A percentile compares a stretch with the other conserved stretches of the same genome.
Evolutionary conservation across 2,797 vertebrate species (phyloP).

Genomic region (Neomorphus geoffroyi): DNA sequence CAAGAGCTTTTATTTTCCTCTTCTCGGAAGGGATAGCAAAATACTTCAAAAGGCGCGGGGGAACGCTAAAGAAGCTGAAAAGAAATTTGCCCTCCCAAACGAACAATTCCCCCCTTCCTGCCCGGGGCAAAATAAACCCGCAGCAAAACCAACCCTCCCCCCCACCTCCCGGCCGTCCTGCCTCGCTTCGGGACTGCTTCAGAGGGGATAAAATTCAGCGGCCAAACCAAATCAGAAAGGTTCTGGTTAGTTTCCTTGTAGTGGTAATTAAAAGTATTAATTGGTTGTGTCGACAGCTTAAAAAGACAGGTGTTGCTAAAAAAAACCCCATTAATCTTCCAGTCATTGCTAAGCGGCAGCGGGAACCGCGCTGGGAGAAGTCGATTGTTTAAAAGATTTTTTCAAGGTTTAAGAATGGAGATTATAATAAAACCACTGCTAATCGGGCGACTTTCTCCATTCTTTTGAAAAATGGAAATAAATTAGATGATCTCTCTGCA

Average conservation of each 20-base stretch:
- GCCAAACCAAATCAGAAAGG: slow-evolving; percentile 16
- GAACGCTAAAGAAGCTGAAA: background rate
- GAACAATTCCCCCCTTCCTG: background rate
- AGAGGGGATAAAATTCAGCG: background rate
- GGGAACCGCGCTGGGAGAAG: background rate
- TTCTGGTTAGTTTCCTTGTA: slow-evolving; percentile 58
- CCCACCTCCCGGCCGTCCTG: background rate
- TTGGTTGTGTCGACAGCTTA: slow-evolving; percentile 55
- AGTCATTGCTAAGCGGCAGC: background rate
- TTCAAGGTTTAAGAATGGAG: slow-evolving; percentile 20
- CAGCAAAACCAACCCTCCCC: background rate
- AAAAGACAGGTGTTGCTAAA: slow-evolving; percentile 61
- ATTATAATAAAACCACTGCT: background rate
- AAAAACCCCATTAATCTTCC: slow-evolving; percentile 67
- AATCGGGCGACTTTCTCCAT: background rate
- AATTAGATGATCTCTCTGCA: background rate
- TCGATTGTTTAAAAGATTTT: slow-evolving; percentile 19
- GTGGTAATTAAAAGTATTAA: slow-evolving; percentile 70
- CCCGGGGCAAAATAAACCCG: background rate
- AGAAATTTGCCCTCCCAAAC: background rate
- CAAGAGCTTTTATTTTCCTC: background rate
- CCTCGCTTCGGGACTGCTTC: background rate
- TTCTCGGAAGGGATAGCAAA: background rate
- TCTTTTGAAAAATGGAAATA: background rate
- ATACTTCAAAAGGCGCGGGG: background rate